These are phyloP conservation scores for Apistogramma diplotaenia DNA, from an alignment of 2,113 vertebrate species.

Conservation along the genomic window DNA sequence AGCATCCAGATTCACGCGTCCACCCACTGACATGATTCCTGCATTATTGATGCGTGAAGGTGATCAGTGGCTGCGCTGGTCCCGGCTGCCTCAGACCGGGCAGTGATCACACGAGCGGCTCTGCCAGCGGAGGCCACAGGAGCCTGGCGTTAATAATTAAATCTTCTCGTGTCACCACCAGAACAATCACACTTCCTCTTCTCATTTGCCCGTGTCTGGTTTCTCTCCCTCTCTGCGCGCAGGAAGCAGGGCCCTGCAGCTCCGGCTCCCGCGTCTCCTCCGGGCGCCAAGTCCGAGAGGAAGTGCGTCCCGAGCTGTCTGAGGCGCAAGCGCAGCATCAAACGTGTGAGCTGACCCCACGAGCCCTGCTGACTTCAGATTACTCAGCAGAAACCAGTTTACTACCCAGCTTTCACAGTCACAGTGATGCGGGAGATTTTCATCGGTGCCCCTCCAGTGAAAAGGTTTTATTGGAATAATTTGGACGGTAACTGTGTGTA, in stretches of 20 bases:
- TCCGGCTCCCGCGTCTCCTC: conserved; percentile 50
- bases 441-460: not conserved
- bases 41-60: conserved; percentile 18
- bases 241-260: conserved; percentile 68
- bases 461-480: not conserved
- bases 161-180: not conserved
- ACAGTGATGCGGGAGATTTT: not conserved
- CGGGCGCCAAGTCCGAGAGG: conserved; percentile 56
- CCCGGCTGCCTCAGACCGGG: not conserved
- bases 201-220: conserved; percentile 43
- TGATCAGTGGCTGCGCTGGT: not conserved
- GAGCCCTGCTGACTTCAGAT: not conserved
- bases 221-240: conserved; percentile 30
- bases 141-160: conserved; percentile 52
- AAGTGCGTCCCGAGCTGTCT: conserved; percentile 64
- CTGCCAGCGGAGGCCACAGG: conserved; percentile 12
- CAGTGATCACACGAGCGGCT: conserved; percentile 24
- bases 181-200: conserved; percentile 49
- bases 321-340: conserved; percentile 69
- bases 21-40: not conserved
- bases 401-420: not conserved
- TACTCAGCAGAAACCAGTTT: not conserved
- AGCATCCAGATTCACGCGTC: not conserved
- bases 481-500: not conserved
- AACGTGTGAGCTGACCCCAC: conserved; percentile 65